Conservation (phyloP, 2,797 vertebrate genomes). For the Sternarchorhynchus goeldii region DNA sequence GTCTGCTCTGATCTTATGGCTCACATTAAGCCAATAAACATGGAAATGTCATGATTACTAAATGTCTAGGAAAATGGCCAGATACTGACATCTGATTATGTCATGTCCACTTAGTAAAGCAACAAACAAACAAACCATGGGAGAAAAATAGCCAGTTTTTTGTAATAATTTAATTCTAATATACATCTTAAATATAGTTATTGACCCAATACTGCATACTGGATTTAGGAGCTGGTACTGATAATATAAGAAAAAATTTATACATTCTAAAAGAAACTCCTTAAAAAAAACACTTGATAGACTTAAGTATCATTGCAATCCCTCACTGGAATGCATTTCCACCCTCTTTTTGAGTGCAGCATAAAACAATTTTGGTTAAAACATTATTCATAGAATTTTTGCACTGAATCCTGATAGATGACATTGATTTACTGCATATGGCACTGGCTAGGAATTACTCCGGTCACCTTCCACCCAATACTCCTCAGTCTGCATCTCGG, state of each 20-base stretch:
- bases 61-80: not conserved
- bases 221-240: too few species aligned
- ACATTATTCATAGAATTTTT: constrained; percentile 20
- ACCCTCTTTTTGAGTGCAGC: constrained; percentile 62
- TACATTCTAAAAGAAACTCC: not conserved
- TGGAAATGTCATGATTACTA: not conserved
- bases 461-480: constrained; percentile 93
- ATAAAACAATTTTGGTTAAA: constrained; percentile 41
- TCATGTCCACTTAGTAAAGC: too few species aligned
- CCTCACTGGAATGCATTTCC: constrained; percentile 16
- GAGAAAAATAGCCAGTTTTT: too few species aligned
- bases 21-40: not conserved
- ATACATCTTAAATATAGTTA: not conserved
- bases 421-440: constrained; percentile 14
- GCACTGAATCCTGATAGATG: constrained; percentile 25
- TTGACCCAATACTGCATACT: too few species aligned
- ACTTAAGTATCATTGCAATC: not conserved
- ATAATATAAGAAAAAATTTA: not conserved
- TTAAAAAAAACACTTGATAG: not conserved
- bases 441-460: constrained; percentile 64
- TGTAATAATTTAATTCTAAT: too few species aligned
- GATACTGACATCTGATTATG: too few species aligned
- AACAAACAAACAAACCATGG: too few species aligned
- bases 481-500: constrained; percentile 95
- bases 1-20: too few species aligned